These are phyloP conservation scores for Microplitis manilae DNA, from an alignment of 2,888 invertebrate species.

Conservation along the genomic window DNA sequence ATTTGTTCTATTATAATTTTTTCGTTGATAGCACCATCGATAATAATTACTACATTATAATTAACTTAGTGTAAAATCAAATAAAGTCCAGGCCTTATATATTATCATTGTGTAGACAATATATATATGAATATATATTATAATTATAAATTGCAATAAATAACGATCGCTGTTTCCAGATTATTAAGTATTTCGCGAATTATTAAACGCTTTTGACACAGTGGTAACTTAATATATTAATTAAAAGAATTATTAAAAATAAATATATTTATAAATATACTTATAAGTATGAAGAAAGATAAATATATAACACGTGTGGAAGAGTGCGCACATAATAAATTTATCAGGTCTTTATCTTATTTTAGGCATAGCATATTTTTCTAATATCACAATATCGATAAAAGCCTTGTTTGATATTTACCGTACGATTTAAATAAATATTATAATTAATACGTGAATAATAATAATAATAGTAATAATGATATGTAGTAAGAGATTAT, in stretches of 20 bases:
- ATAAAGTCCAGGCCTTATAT: neutral
- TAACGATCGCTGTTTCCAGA: neutral
- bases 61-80: neutral
- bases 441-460: constrained; percentile 48
- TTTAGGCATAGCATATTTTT: constrained; percentile 72
- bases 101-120: neutral
- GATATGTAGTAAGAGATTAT: too few species aligned
- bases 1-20: neutral
- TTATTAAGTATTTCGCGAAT: neutral
- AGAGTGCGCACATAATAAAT: constrained; percentile 54
- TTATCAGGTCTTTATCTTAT: constrained; percentile 70
- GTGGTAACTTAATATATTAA: neutral
- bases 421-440: constrained; percentile 52
- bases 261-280: constrained; percentile 18
- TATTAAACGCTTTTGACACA: neutral
- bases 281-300: too few species aligned
- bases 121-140: neutral
- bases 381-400: constrained; percentile 70
- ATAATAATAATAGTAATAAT: constrained; percentile 23
- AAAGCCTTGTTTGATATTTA: constrained; percentile 55
- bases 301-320: constrained; percentile 22
- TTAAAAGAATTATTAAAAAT: constrained; percentile 20
- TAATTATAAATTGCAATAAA: neutral
- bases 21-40: neutral
- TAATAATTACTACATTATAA: neutral